Percentiles rank a stretch among this genome's conserved stretches.
Evolutionary conservation across 2,888 invertebrate genomes (phyloP).

Genomic region (Phyllotreta striolata): DNA sequence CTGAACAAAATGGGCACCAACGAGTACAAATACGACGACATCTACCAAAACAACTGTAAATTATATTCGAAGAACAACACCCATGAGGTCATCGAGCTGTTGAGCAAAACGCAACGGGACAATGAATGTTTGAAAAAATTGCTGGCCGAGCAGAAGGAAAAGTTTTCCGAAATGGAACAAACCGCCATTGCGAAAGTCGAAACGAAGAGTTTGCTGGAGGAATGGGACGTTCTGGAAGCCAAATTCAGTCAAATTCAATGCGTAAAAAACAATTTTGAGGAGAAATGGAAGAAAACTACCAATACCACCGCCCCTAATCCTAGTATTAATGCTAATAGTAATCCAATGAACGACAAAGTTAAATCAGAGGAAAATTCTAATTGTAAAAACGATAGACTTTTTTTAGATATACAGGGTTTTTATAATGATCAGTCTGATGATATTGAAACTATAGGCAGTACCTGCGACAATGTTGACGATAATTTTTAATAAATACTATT

Average conservation of each 20-base stretch:
- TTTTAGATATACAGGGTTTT: too few species aligned
- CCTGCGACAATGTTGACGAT: too few species aligned
- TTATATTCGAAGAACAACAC: slow-evolving; percentile 51
- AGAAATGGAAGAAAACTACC: slow-evolving; percentile 76
- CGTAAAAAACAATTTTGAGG: slow-evolving; percentile 78
- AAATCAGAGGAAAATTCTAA: too few species aligned
- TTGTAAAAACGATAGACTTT: too few species aligned
- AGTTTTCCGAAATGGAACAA: slow-evolving; percentile 63
- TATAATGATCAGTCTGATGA: too few species aligned
- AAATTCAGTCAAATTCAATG: slow-evolving; percentile 70
- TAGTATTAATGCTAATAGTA: slow-evolving; percentile 64
- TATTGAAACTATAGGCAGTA: too few species aligned
- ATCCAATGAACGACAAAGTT: slow-evolving; percentile 59
- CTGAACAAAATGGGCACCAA: slow-evolving; percentile 43
- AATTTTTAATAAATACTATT: too few species aligned
- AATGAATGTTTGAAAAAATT: slow-evolving; percentile 53
- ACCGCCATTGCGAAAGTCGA: slow-evolving; percentile 72
- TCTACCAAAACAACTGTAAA: slow-evolving; percentile 51
- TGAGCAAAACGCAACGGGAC: slow-evolving; percentile 56
- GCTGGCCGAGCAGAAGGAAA: slow-evolving; percentile 52
- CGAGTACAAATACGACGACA: slow-evolving; percentile 44
- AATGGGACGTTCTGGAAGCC: slow-evolving; percentile 71
- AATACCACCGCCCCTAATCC: slow-evolving; percentile 70
- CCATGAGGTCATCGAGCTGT: slow-evolving; percentile 52
- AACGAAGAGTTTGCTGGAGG: slow-evolving; percentile 71